Evolutionary conservation across 2,797 vertebrate species (phyloP), one percentile per base, ranked within the genome.

Genomic region (Acanthis flammea): DNA sequence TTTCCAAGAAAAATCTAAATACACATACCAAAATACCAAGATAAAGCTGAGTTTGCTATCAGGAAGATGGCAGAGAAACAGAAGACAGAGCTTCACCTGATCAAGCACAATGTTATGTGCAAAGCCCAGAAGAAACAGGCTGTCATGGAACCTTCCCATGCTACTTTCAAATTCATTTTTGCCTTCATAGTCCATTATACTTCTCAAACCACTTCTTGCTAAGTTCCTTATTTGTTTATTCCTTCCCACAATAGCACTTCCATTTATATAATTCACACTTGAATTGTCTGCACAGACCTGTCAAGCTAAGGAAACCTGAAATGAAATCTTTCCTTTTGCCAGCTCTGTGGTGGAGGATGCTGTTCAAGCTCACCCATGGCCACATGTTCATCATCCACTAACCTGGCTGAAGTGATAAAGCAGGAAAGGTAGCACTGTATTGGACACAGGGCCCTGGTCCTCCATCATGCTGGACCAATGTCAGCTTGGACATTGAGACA

Each of bases 201-300:
- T 88, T 72, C 37, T 67, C 50, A 78, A 63, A 77, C 19, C 19
- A 31, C 22, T 92, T 68, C 57, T 72, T 72, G 62, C 30, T 12
- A 75, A 80, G 9, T 50, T 80, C 31, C 41, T 47, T 77, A 60
- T 73, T 88, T 90, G 75, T 73, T 91, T 74, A 76, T 75, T 81
- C 70, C 45, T 91, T 73, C 80, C 70, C 67, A 72, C 72, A 70
- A 37, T 1, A 72, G 47, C 35, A 54, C 44, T 78, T 75, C 51
- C 54, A 60, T 76, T 86, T 83, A 74, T 35, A 67, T 88, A 73
- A 73, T n/a, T 50, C 75, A 55, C 35, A 53, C 41, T 30, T 50
- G 76, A 62, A 63, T 44, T 71, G 35, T 61, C 75, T 55, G 63
- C 44, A 58, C 19, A 44, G 72, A 42, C 30, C 58, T 65, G n/a